Percentiles rank a stretch among this genome's conserved stretches.
These are phyloP conservation scores for Peromyscus polionotus DNA, from an alignment of 2,113 vertebrate genomes.

Conservation along the genomic window DNA sequence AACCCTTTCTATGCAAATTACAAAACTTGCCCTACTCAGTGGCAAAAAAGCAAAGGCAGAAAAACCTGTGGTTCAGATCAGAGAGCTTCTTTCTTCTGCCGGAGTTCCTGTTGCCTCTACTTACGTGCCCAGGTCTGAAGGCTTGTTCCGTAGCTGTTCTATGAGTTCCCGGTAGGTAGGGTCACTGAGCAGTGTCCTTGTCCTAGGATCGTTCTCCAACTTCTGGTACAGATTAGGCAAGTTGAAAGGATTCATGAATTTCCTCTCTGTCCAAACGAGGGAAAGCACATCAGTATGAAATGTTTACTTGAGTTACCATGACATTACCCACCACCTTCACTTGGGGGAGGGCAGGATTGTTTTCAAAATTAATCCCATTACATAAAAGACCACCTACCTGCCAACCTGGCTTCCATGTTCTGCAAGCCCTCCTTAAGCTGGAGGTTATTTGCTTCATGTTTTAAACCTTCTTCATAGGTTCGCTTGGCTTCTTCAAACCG, in stretches of 20 bases:
- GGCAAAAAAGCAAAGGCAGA: background rate
- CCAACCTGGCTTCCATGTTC: constrained; percentile 93
- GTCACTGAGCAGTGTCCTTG: constrained; percentile 90
- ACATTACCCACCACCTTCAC: background rate
- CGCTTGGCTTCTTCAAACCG: constrained; percentile 94
- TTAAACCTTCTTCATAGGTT: constrained; percentile 95
- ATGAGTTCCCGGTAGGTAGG: constrained; percentile 93
- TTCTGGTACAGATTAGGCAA: constrained; percentile 94
- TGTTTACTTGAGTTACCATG: accelerated
- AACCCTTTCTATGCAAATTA: background rate
- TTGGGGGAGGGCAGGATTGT: accelerated
- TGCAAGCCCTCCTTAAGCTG: constrained; percentile 95
- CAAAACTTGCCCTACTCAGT: background rate
- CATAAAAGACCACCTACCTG: constrained; percentile 83
- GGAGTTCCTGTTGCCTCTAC: constrained; percentile 61
- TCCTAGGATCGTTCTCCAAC: constrained; percentile 93
- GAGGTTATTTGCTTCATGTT: constrained; percentile 92
- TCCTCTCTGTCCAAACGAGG: constrained; percentile 87
- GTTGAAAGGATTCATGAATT: constrained; percentile 96
- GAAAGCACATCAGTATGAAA: background rate
- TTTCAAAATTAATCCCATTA: background rate
- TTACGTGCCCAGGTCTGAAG: constrained; percentile 93
- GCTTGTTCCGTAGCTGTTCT: constrained; percentile 93
- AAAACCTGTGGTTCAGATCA: background rate
- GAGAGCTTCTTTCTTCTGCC: too few relatives aligned